These are phyloP conservation scores for Xenus cinereus DNA, from an alignment of 2,113 vertebrate species.

Conservation along the genomic window DNA sequence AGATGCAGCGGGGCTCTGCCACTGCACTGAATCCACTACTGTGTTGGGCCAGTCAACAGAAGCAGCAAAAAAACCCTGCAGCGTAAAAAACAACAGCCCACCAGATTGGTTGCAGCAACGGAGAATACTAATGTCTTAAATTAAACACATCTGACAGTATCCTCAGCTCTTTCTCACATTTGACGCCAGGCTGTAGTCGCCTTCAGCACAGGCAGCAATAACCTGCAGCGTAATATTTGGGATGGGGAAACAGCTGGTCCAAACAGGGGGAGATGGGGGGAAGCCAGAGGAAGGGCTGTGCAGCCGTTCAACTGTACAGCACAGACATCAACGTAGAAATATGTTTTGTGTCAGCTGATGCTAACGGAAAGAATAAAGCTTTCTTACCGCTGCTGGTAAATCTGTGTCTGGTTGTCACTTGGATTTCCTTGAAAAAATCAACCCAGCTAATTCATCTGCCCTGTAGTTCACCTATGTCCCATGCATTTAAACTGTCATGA, in stretches of 20 bases:
- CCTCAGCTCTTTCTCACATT: too few species aligned
- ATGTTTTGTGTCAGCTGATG: not conserved
- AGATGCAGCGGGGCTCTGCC: not conserved
- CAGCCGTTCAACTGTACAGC: not conserved
- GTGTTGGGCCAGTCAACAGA: not conserved
- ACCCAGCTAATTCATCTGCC: not conserved
- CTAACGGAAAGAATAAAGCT: not conserved
- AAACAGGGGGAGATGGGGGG: not conserved
- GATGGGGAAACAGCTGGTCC: not conserved
- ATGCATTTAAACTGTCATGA: not conserved
- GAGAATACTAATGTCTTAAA: not conserved
- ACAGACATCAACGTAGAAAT: not conserved
- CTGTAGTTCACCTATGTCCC: not conserved
- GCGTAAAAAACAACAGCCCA: not conserved
- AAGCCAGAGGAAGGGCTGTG: not conserved
- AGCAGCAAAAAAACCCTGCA: not conserved
- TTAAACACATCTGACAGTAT: not conserved
- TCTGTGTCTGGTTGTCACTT: not conserved
- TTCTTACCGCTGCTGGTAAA: not conserved
- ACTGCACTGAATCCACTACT: not conserved
- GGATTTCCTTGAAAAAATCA: not conserved
- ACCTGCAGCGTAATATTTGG: not conserved
- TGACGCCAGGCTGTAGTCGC: not conserved
- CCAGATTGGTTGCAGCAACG: not conserved
- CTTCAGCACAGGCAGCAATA: not conserved